Conservation (phyloP, 2,888 invertebrate species). For the Drosophila hamatofila region DNA sequence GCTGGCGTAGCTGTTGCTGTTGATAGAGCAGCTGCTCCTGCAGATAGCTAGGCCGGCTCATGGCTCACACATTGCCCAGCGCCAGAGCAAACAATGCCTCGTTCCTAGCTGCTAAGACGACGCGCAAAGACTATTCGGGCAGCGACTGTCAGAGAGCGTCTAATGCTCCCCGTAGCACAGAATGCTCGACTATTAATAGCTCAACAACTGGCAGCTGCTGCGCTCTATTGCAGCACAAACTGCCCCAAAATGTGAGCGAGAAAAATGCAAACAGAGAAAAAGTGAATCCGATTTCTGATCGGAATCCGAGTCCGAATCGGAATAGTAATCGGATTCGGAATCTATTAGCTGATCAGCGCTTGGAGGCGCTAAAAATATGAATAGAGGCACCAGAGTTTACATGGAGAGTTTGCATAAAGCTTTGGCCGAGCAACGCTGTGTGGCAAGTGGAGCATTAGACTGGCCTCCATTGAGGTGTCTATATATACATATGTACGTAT, state of each 20-base stretch:
- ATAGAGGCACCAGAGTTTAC: constrained; percentile 26
- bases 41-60: constrained; percentile 72
- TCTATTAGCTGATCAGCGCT: constrained; percentile 5
- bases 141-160: constrained; percentile 48
- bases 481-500: constrained; percentile 13
- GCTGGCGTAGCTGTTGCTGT: constrained; percentile 61
- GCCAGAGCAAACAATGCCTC: constrained; percentile 18
- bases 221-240: constrained; percentile 16
- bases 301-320: background rate
- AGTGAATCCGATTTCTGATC: constrained; percentile 1
- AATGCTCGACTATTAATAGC: constrained; percentile 66
- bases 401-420: constrained; percentile 30
- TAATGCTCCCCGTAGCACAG: constrained; percentile 59
- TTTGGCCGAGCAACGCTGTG: background rate
- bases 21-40: constrained; percentile 72
- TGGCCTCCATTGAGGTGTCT: constrained; percentile 37
- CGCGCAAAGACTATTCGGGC: constrained; percentile 60
- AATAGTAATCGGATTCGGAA: background rate
- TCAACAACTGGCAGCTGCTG: constrained; percentile 25
- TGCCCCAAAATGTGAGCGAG: constrained; percentile 25
- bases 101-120: constrained; percentile 61
- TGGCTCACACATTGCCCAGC: constrained; percentile 61
- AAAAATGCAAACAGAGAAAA: background rate
- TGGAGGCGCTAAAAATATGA: constrained; percentile 36
- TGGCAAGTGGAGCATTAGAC: constrained; percentile 42